Conservation (phyloP, 2,797 vertebrate genomes). For the Sciurus carolinensis region DNA sequence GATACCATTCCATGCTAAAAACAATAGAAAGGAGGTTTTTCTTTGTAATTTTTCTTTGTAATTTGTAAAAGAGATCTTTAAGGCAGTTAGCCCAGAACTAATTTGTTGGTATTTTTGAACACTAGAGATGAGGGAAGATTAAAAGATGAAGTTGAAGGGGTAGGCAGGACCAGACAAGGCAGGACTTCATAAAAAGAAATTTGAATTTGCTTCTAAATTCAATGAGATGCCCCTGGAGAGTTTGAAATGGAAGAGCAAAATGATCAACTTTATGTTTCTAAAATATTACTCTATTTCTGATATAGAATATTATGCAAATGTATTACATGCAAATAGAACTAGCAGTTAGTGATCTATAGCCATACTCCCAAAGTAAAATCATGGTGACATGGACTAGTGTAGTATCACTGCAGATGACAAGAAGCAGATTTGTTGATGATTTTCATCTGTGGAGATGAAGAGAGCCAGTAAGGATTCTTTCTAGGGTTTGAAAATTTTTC, state of each 20-base stretch:
- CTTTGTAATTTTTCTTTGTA: neutral
- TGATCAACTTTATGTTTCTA: neutral
- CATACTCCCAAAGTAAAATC: neutral
- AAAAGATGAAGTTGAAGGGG: neutral
- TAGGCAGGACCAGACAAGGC: neutral
- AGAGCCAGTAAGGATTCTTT: neutral
- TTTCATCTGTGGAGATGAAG: neutral
- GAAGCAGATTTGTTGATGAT: neutral
- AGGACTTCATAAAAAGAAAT: neutral
- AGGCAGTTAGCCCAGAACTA: neutral
- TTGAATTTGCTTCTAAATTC: neutral
- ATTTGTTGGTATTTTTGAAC: neutral
- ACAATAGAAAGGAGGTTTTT: neutral
- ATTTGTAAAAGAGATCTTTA: neutral
- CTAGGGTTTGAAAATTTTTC: neutral
- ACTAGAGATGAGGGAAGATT: neutral
- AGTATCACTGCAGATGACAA: neutral
- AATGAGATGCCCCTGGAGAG: neutral
- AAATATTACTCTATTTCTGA: neutral
- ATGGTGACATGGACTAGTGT: neutral
- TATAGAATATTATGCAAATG: neutral
- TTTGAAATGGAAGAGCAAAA: neutral
- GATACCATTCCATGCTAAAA: neutral
- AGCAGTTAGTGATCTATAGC: neutral
- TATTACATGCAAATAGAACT: neutral